Evolutionary conservation across 1,140 invertebrate genomes (phyloP).

Genomic region (Brachionus koreanus): DNA sequence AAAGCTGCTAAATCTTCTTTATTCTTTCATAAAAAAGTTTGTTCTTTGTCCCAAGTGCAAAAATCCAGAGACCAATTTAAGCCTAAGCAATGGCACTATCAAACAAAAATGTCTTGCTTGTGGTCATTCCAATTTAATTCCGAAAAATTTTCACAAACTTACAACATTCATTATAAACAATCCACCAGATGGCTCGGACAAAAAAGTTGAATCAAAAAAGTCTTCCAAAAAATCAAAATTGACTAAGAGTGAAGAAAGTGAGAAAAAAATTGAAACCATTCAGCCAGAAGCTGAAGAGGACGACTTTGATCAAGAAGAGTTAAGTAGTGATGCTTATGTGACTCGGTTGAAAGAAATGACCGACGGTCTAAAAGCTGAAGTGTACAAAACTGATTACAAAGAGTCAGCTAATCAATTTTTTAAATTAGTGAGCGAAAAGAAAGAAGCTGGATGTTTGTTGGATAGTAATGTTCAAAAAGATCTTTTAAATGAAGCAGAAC

Average conservation of each 20-base stretch:
- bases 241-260: conserved; percentile 60
- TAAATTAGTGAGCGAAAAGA: conserved; percentile 8
- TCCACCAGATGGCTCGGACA: conserved; percentile 66
- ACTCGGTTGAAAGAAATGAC: conserved; percentile 14
- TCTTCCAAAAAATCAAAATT: conserved; percentile 66
- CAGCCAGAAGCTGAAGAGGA: background rate
- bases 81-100: conserved; percentile 73
- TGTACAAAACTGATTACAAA: background rate
- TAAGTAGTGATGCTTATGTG: background rate
- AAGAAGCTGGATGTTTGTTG: background rate
- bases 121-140: conserved; percentile 77
- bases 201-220: conserved; percentile 64
- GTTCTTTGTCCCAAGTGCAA: conserved; percentile 96
- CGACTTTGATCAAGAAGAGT: conserved; percentile 14
- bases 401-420: background rate
- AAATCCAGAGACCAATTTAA: conserved; percentile 92
- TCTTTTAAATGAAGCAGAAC: conserved; percentile 78
- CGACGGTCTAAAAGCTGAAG: conserved; percentile 19
- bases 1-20: conserved; percentile 90
- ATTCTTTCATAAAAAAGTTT: conserved; percentile 95
- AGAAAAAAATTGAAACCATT: background rate
- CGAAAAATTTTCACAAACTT: conserved; percentile 88
- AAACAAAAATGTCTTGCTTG: conserved; percentile 94
- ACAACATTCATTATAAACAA: conserved; percentile 98
- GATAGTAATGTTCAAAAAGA: conserved; percentile 37